Percentiles rank a stretch among this genome's conserved stretches.
These are phyloP conservation scores for Carettochelys insculpta DNA, from an alignment of 2,113 vertebrate genomes.

Conservation along the genomic window DNA sequence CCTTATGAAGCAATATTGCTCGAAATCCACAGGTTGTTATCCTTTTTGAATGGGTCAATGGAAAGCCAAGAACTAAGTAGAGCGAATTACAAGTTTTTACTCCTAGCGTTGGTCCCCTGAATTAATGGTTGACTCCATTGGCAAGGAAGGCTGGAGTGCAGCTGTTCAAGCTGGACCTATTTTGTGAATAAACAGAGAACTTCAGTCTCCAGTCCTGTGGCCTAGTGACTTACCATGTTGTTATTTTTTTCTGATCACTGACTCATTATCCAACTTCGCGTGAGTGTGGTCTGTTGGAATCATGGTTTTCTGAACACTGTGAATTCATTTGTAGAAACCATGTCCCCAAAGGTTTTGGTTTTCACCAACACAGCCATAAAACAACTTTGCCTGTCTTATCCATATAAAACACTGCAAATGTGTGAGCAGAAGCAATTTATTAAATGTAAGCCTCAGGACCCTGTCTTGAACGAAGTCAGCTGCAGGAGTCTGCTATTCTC, in stretches of 20 bases:
- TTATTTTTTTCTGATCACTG: not conserved
- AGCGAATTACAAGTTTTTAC: conserved; percentile 25
- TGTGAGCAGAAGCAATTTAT: not conserved
- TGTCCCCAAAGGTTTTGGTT: not conserved
- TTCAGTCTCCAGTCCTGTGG: not conserved
- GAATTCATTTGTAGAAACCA: not conserved
- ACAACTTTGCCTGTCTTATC: not conserved
- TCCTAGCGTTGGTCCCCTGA: not conserved
- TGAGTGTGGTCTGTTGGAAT: not conserved
- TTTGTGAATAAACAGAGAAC: not conserved
- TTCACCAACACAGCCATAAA: not conserved
- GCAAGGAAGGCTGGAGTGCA: not conserved
- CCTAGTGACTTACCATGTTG: not conserved
- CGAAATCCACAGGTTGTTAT: conserved; percentile 2
- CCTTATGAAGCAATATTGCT: not conserved
- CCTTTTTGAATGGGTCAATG: conserved; percentile 33
- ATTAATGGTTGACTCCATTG: not conserved
- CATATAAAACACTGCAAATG: conserved; percentile 4
- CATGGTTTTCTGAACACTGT: not conserved
- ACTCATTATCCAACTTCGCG: not conserved
- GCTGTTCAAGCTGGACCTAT: not conserved
- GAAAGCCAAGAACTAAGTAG: conserved; percentile 42
- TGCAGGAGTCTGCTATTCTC: not conserved
- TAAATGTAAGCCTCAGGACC: conserved; percentile 26
- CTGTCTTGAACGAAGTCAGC: not conserved